Base-by-base conservation (phyloP, 2,888 invertebrate genomes). In the Tridacna crocea region DNA sequence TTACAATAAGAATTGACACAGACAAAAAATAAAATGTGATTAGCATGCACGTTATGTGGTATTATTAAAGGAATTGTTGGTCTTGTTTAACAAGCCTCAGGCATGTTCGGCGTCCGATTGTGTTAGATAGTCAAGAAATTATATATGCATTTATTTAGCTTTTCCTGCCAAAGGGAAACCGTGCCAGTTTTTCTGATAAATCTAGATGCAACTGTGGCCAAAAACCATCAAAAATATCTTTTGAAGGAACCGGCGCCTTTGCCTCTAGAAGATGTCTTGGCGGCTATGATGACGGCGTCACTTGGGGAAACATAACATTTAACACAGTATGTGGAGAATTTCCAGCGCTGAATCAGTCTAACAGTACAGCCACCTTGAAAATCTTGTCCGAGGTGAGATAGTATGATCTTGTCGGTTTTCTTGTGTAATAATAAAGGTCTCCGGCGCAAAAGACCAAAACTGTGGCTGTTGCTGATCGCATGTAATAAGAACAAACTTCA, bases 191-290 rank as follows among this genome's bases (percentile, higher is more conserved):
- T 8, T 36, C 36, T 36, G 8, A 36, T 8, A 36, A 36, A 36
- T 36, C 36, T 36, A 36, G 36, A n/a, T n/a, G n/a, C n/a, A n/a
- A n/a, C 36, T 36, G 36, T 36, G 2, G 36, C 8, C 3, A n/a
- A n/a, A 36, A 36, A 4, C 8, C 36, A 4, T 36, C 8, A 36
- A 4, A 36, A 36, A 36, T 36, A 36, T 36, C 36, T 36, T n/a
- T 61, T 13, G 4, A 58, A 65, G 66, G 48, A 13, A 26, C 46
- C 0, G 72, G 72, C 6, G 83, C 85, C 2, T 60, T 72, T 15
- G 83, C 83, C 0, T 60, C 51, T 0, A 73, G 83, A 3, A 51
- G 22, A n/a, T 85, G 85, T 66, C 11, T 22, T 19, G 68, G 48
- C 8, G 68, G 48, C 8, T 48, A 48, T n/a, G 47, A 48, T 13